Conservation (phyloP, 1,140 invertebrate species). For the Aphidius ervi region DNA sequence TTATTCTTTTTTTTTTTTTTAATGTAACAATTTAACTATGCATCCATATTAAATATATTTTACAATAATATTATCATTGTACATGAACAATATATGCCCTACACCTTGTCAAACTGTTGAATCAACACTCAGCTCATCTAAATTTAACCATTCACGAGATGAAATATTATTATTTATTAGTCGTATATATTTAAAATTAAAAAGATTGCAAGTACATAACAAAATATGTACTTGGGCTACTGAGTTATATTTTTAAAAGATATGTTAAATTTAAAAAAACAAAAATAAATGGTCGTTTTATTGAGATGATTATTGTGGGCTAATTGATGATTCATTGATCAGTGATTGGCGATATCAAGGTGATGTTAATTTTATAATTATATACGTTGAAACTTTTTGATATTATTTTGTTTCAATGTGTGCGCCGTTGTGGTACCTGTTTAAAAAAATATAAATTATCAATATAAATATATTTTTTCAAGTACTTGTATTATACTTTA, state of each 20-base stretch:
- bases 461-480: neutral
- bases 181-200: no score
- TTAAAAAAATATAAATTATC: constrained; percentile 17
- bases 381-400: constrained; percentile 38
- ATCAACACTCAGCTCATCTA: constrained; percentile 34
- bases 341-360: no score
- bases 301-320: no score
- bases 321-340: no score
- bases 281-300: no score
- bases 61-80: constrained; percentile 53
- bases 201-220: no score
- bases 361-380: no score
- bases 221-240: no score
- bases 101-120: constrained; percentile 37
- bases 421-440: constrained; percentile 43
- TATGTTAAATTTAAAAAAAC: no score
- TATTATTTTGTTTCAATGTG: constrained; percentile 41
- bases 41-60: constrained; percentile 53
- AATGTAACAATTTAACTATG: constrained; percentile 28
- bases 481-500: no score
- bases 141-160: neutral
- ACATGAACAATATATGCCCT: constrained; percentile 51
- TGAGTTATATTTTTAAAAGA: no score
- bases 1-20: constrained; percentile 6
- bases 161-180: no score